A percentile compares a stretch with the other conserved stretches of the same genome.
Conservation (phyloP, 2,113 vertebrate genomes). For the Aldabrachelys gigantea region DNA sequence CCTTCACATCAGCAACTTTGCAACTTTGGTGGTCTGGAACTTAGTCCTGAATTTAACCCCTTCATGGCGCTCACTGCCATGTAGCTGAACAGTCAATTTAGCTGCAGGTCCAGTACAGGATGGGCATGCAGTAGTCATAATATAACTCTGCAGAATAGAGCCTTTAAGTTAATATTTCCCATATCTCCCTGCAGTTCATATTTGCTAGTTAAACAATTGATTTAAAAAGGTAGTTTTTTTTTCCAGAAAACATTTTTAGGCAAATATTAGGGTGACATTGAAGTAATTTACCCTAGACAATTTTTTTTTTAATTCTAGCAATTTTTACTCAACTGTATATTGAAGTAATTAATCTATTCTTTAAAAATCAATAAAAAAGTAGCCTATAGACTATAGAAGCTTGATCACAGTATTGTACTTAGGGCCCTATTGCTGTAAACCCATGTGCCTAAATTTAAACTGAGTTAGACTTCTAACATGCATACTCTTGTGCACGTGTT, state of each 20-base stretch:
- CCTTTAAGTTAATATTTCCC: neutral
- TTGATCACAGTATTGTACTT: neutral
- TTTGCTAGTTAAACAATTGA: neutral
- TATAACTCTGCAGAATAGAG: neutral
- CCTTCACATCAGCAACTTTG: slow-evolving; percentile 60
- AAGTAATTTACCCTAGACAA: neutral
- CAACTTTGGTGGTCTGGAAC: slow-evolving; percentile 40
- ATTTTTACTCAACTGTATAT: neutral
- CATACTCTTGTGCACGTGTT: neutral
- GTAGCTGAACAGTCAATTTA: neutral
- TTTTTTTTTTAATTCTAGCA: neutral
- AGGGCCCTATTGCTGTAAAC: neutral
- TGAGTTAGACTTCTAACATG: neutral
- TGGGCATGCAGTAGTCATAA: accelerated
- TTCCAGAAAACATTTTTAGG: accelerated
- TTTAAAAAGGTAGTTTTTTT: neutral
- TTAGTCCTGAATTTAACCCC: slow-evolving; percentile 55
- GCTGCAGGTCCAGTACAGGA: neutral
- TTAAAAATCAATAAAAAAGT: neutral
- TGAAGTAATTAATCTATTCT: neutral
- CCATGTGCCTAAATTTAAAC: neutral
- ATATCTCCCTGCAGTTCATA: neutral
- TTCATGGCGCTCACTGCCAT: neutral
- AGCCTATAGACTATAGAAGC: neutral
- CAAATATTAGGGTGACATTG: accelerated